phyloP scores from a whole-genome alignment of 2,888 invertebrate genomes.

The Apodemia mormo region DNA sequence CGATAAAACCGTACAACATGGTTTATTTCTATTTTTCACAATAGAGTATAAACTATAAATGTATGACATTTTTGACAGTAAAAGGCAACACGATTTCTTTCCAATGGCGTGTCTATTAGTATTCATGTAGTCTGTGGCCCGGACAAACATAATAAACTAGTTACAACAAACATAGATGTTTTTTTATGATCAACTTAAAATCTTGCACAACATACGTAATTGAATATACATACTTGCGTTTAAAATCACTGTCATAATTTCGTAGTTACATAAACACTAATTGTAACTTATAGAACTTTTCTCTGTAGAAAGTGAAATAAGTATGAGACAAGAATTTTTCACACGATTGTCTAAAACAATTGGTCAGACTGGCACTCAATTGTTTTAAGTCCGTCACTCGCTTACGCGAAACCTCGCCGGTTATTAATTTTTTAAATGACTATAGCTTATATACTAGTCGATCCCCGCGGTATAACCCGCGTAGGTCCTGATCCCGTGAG shows the following conservation, averaged over 20 bases:
- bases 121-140: no score
- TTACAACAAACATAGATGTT: no score
- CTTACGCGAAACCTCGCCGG: not conserved
- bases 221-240: not conserved
- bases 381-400: conserved; percentile 10
- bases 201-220: not conserved
- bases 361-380: conserved; percentile 7
- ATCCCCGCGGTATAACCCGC: no score
- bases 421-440: not conserved
- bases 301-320: conserved; percentile 8
- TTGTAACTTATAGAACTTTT: conserved; percentile 3
- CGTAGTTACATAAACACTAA: conserved; percentile 1
- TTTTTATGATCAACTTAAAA: not conserved
- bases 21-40: no score
- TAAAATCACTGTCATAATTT: not conserved
- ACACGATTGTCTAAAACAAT: conserved; percentile 8
- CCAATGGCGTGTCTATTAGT: no score
- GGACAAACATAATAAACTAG: no score
- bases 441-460: not conserved
- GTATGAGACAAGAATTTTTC: not conserved
- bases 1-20: no score
- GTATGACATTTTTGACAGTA: no score
- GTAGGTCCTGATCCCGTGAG: no score
- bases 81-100: no score
- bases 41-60: no score